These are phyloP conservation scores for Sebastiscus tertius DNA, from an alignment of 2,797 vertebrate genomes.

Conservation along the genomic window DNA sequence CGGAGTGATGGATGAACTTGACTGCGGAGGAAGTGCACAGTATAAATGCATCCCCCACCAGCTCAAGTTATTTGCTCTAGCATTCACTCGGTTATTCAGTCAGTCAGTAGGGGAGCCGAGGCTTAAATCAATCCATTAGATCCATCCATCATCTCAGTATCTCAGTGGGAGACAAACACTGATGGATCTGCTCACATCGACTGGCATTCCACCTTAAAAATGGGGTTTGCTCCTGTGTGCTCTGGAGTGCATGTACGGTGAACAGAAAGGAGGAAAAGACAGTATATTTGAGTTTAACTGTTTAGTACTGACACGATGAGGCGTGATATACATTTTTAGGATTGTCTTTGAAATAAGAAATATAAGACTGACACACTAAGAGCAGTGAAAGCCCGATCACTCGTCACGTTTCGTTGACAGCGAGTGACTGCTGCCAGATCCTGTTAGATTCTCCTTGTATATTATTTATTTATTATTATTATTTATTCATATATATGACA, in stretches of 20 bases:
- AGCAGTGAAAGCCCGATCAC: not conserved
- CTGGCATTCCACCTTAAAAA: conserved; percentile 65
- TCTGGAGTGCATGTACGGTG: not conserved
- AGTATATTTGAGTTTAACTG: conserved; percentile 2
- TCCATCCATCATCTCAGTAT: conserved; percentile 80
- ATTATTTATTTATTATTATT: too few relatives aligned
- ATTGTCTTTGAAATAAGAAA: not conserved
- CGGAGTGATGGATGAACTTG: conserved; percentile 71
- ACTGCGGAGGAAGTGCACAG: conserved; percentile 52
- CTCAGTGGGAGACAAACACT: conserved; percentile 75
- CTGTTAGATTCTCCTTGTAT: not conserved
- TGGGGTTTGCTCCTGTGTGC: conserved; percentile 31
- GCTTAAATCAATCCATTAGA: conserved; percentile 80
- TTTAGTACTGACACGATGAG: conserved; percentile 18
- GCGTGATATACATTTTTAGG: conserved; percentile 8
- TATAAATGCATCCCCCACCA: conserved; percentile 47
- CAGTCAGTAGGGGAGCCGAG: conserved; percentile 59
- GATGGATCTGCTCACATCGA: conserved; percentile 74
- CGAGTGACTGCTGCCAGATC: not conserved
- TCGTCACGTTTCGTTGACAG: not conserved
- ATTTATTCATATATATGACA: too few relatives aligned
- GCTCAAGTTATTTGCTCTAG: conserved; percentile 57
- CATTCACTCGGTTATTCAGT: conserved; percentile 64
- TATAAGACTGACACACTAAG: not conserved
- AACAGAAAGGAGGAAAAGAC: not conserved